Base-by-base conservation (phyloP, 1,140 invertebrate species). In the Bathynomus jamesi region DNA sequence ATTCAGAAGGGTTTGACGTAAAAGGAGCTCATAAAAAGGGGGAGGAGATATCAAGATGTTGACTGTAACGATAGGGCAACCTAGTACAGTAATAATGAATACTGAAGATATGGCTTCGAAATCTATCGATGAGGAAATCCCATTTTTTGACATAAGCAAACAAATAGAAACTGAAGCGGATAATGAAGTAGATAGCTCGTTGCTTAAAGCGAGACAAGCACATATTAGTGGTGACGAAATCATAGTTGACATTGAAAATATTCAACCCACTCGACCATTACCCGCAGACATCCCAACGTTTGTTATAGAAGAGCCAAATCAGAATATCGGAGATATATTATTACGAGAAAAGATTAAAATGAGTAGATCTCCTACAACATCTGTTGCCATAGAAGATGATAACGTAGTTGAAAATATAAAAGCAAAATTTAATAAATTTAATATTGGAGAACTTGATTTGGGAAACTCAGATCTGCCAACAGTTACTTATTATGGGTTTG, bases 401-500 rank as follows among this genome's bases (percentile, higher is more conserved):
- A 73, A 61, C 73, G 72, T 31, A 70, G 69, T n/a, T 53, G 53
- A 1, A 71, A 74, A 64, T 74, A 65, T 29, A 40, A 71, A 8
- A 65, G 66, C 46, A 53, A 74, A 65, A 72, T 74, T 69, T 68
- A 46, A 66, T 75, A 61, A 65, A 75, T 67, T 68, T 69, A 71
- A 21, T 25, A 78, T 78, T 28, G 61, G 73, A 0, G 78, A 71
- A 4, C 61, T 32, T 62, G 72, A 71, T 25, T 63, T 65, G n/a
- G 46, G 61, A 3, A 71, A 78, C 28, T 72, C 76, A 30, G 67
- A 78, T 46, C 75, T 79, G 8, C 78, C 79, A 31, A 91, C 90
- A 0, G 87, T 91, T 0, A 95, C 94, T 0, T 94, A 95, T 79
- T 90, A 89, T 70, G 94, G 94, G 24, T 96, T 96, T 83, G 92